Percentiles rank a stretch among this genome's conserved stretches.
Evolutionary conservation across 2,113 vertebrate species (phyloP).

Genomic region (Neolamprologus kungweensis): DNA sequence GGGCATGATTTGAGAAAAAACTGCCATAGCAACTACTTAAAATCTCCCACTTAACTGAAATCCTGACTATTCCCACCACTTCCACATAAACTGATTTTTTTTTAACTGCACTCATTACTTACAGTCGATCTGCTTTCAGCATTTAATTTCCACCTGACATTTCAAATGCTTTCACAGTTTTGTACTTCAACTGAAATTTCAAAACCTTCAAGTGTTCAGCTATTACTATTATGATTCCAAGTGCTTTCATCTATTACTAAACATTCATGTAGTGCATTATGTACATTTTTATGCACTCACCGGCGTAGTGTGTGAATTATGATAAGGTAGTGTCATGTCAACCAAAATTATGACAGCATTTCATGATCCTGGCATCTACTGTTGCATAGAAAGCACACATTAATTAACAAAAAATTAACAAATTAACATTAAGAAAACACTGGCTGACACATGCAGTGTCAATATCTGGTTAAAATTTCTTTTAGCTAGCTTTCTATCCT

Average conservation of each 20-base stretch:
- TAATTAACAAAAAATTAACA: background rate
- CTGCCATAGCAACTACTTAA: background rate
- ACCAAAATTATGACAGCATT: background rate
- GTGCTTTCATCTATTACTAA: background rate
- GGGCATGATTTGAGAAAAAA: background rate
- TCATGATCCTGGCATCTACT: background rate
- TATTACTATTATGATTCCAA: background rate
- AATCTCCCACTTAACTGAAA: background rate
- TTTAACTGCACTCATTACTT: background rate
- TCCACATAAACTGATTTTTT: background rate
- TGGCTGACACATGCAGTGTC: background rate
- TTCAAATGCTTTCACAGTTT: background rate
- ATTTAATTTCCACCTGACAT: background rate
- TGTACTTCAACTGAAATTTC: background rate
- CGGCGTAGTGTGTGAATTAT: accelerated
- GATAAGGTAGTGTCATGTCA: background rate
- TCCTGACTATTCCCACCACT: background rate
- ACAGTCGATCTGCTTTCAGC: background rate
- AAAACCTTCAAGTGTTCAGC: background rate
- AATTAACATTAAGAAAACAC: background rate
- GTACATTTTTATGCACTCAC: background rate
- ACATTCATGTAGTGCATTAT: background rate
- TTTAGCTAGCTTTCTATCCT: background rate
- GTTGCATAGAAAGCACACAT: background rate
- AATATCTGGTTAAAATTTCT: background rate